These are phyloP conservation scores for Sepiola atlantica DNA, from an alignment of 2,888 invertebrate genomes.

Conservation along the genomic window DNA sequence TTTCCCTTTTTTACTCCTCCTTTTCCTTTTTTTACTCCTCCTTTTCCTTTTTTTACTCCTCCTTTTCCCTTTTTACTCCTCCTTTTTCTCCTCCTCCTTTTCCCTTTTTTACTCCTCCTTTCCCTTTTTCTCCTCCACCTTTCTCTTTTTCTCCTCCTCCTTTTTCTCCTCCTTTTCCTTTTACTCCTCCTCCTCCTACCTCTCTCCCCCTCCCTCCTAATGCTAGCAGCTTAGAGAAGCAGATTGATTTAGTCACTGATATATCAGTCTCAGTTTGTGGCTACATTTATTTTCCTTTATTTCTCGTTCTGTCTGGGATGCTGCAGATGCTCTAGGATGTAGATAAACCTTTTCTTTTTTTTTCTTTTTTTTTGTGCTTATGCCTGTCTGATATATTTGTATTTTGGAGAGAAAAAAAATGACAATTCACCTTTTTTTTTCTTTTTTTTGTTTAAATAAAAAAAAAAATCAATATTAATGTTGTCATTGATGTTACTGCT, in stretches of 20 bases:
- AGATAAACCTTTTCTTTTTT: not conserved
- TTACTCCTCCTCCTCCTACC: no score
- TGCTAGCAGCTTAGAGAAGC: constrained; percentile 9
- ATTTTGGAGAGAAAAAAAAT: not conserved
- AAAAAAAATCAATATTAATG: not conserved
- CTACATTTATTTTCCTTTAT: not conserved
- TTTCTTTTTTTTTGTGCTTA: constrained; percentile 24
- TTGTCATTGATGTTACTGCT: not conserved
- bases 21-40: no score
- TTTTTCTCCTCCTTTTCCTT: no score
- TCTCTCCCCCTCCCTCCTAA: not conserved
- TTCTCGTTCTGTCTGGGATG: not conserved
- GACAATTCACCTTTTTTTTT: not conserved
- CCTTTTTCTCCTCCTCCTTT: no score
- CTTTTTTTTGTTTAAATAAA: not conserved
- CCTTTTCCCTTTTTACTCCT: no score
- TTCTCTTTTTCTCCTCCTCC: no score
- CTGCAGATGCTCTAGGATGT: constrained; percentile 46
- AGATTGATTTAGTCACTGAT: constrained; percentile 8
- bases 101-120: no score
- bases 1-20: no score
- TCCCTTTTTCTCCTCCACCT: no score
- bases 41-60: no score
- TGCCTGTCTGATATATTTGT: not conserved
- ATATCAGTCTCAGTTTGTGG: not conserved